These are phyloP conservation scores for Porites lobata DNA, from an alignment of 92 coral and sea anemone genomes.

Conservation along the genomic window DNA sequence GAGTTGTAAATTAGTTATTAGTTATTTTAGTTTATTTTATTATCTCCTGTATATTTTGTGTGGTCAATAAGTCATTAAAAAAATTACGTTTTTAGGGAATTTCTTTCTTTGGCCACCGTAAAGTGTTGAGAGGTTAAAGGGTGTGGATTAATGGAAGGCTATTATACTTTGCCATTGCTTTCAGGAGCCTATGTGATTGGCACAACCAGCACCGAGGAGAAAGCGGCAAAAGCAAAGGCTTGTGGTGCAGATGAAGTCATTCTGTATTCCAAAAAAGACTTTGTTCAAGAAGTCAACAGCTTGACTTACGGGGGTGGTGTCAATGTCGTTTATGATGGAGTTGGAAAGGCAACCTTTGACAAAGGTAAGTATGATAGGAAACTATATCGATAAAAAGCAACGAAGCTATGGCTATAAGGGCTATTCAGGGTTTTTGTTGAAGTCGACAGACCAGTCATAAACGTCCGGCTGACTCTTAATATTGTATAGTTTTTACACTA, in stretches of 20 bases:
- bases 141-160: background rate
- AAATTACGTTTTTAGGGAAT: too few species aligned
- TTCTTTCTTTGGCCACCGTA: too few species aligned
- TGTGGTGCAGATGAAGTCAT: slow-evolving; percentile 67
- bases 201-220: slow-evolving; percentile 63
- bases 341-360: slow-evolving; percentile 63
- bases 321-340: slow-evolving; percentile 70
- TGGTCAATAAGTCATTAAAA: too few species aligned
- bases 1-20: too few species aligned
- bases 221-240: slow-evolving; percentile 52
- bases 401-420: too few species aligned
- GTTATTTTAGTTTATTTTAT: too few species aligned
- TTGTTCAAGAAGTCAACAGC: slow-evolving; percentile 65
- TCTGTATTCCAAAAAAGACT: slow-evolving; percentile 59
- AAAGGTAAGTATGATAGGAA: slow-evolving; percentile 32
- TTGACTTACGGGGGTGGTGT: slow-evolving; percentile 57
- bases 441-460: too few species aligned
- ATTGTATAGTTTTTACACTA: too few species aligned
- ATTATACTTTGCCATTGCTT: background rate
- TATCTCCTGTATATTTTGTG: too few species aligned
- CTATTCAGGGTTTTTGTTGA: too few species aligned
- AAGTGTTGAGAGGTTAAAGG: background rate
- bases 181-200: slow-evolving; percentile 70
- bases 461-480: too few species aligned
- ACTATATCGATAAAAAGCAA: too few species aligned